Conservation (phyloP, 2,797 vertebrate genomes). For the Tangara arthus region DNA sequence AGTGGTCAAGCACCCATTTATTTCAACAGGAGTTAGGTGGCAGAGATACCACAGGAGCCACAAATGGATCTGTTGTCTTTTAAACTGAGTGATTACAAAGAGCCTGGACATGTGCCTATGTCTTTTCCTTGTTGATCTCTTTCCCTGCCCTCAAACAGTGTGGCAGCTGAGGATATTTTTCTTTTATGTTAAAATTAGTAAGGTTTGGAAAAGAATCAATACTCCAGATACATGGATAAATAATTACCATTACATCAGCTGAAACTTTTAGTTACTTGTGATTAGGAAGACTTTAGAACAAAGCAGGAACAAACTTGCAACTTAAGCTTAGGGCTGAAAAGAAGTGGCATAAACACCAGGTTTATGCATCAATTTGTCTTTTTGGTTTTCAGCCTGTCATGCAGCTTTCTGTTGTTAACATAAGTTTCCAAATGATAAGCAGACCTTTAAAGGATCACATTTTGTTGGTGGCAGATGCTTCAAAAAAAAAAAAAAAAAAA, state of each 20-base stretch:
- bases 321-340: background rate
- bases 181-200: background rate
- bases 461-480: background rate
- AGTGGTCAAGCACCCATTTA: background rate
- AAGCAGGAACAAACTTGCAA: background rate
- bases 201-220: background rate
- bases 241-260: background rate
- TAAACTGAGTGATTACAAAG: background rate
- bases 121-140: background rate
- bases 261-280: background rate
- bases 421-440: background rate
- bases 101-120: background rate
- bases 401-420: slow-evolving; percentile 4
- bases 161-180: background rate
- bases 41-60: background rate
- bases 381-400: slow-evolving; percentile 33
- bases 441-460: slow-evolving; percentile 10
- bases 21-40: background rate
- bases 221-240: background rate
- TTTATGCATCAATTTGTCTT: slow-evolving; percentile 15
- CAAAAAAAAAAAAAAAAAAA: background rate
- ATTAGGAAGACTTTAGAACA: background rate
- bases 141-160: background rate
- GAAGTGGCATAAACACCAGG: background rate
- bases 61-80: background rate